Evolutionary conservation across 92 coral and sea anemone genomes (phyloP).

Genomic region (Heliopora coerulea): DNA sequence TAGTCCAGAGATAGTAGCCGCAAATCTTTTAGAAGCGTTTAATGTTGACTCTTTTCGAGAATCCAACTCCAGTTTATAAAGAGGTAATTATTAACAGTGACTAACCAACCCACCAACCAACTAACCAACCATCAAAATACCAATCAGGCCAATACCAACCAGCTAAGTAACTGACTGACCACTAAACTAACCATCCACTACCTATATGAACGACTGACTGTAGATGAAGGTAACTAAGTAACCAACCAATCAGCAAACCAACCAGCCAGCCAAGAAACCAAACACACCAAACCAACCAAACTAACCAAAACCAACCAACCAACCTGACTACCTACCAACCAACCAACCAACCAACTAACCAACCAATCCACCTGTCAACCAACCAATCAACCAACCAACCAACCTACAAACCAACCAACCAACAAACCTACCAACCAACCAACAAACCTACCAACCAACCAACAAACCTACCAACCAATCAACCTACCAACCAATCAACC

Average conservation of each 20-base stretch:
- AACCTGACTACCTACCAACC: neutral
- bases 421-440: neutral
- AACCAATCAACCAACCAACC: neutral
- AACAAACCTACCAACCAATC: neutral
- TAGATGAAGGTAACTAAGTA: no score
- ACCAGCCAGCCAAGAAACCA: neutral
- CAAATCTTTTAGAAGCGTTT: no score
- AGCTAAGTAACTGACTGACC: no score
- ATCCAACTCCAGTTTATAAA: no score
- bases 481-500: no score
- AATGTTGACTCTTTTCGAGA: no score
- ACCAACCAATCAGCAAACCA: neutral
- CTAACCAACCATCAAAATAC: neutral
- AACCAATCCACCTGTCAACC: neutral
- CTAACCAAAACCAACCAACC: neutral
- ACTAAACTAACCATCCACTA: no score
- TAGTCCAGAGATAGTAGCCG: no score
- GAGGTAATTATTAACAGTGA: neutral
- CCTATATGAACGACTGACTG: no score
- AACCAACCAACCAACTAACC: neutral
- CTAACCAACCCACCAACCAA: neutral
- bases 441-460: neutral
- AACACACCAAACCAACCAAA: neutral
- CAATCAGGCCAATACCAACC: neutral
- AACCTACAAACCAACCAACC: neutral